These are phyloP conservation scores for Gila orcuttii DNA, from an alignment of 2,113 vertebrate genomes.

Conservation along the genomic window DNA sequence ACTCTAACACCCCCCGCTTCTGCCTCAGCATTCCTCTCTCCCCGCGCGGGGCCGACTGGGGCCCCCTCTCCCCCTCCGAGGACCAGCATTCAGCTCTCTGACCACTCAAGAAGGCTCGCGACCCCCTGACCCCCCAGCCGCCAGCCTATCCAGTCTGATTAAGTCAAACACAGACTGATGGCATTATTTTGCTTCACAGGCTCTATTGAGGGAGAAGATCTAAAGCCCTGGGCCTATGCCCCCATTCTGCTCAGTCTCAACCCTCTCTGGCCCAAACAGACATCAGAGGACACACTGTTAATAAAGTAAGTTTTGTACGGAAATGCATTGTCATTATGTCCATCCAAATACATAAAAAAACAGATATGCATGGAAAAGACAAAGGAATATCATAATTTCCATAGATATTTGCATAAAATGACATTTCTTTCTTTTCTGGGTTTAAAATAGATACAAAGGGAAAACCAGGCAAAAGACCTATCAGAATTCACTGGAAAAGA, in stretches of 20 bases:
- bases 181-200: slow-evolving; percentile 89
- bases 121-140: slow-evolving; percentile 82
- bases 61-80: slow-evolving; percentile 55
- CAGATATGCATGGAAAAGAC: too few relatives aligned
- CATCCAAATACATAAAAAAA: background rate
- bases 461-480: background rate
- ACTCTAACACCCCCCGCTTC: slow-evolving; percentile 61
- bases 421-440: background rate
- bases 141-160: slow-evolving; percentile 87
- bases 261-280: slow-evolving; percentile 63
- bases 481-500: background rate
- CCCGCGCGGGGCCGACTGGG: slow-evolving; percentile 53
- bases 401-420: background rate
- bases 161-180: slow-evolving; percentile 83
- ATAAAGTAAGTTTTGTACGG: slow-evolving; percentile 58
- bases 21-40: slow-evolving; percentile 48
- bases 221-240: slow-evolving; percentile 77
- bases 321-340: slow-evolving; percentile 35
- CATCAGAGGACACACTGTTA: slow-evolving; percentile 69
- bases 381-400: background rate
- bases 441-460: background rate
- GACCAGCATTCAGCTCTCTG: slow-evolving; percentile 85
- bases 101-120: slow-evolving; percentile 77
- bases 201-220: slow-evolving; percentile 81
- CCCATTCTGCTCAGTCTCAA: slow-evolving; percentile 79